These are phyloP conservation scores for Tetragnatha montana DNA, from an alignment of 2,888 invertebrate genomes.

Conservation along the genomic window DNA sequence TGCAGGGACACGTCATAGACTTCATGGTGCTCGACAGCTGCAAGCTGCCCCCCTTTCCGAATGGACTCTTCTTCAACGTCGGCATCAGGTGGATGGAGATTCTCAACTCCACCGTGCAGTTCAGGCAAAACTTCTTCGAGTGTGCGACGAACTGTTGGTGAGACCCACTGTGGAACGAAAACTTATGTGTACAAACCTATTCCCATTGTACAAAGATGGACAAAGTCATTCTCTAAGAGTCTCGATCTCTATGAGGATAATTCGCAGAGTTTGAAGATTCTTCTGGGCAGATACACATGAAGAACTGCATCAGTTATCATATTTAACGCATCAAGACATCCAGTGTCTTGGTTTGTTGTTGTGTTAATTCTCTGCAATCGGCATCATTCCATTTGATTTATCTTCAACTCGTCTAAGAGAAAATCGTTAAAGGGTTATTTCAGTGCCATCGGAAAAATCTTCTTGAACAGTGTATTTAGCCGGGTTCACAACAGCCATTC, in stretches of 20 bases:
- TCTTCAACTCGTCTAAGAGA: no score
- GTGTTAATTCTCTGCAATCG: no score
- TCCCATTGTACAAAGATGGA: no score
- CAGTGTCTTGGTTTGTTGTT: neutral
- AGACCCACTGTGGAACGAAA: neutral
- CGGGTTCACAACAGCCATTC: no score
- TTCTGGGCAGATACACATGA: neutral
- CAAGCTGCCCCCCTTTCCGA: constrained; percentile 73
- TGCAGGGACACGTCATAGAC: constrained; percentile 72
- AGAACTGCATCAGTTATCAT: neutral
- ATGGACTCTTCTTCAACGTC: constrained; percentile 72
- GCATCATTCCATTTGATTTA: no score
- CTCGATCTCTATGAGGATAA: neutral
- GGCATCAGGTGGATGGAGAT: constrained; percentile 73
- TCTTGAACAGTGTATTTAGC: no score
- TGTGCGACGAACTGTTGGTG: constrained; percentile 67
- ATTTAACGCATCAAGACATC: neutral
- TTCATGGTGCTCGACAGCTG: constrained; percentile 73
- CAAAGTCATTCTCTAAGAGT: neutral
- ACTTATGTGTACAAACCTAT: neutral
- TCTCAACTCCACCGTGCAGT: constrained; percentile 72
- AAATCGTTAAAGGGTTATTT: no score
- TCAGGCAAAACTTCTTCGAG: constrained; percentile 72
- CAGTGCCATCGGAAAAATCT: no score
- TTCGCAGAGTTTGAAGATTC: neutral